Base-by-base conservation (phyloP, 2,888 invertebrate genomes). In the Abscondita cerata region DNA sequence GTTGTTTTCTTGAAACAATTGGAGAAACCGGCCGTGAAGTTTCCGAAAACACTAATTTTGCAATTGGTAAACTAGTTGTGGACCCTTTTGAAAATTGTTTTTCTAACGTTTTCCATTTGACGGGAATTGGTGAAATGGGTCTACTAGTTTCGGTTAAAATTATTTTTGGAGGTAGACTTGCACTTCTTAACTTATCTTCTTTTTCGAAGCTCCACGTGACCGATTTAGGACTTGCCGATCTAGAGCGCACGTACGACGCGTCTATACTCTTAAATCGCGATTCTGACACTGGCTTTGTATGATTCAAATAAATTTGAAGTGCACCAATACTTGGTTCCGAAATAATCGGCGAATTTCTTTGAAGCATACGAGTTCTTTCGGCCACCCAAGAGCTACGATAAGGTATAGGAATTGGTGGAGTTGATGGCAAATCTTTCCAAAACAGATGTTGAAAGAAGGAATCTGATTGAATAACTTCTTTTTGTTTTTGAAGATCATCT, bases 361-460 rank as follows among this genome's bases (percentile, higher is more conserved):
- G 88, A 74, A 92, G 89, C 73, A 88, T 86, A 75, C 84, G 85
- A 0, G 90, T 87, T 75, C 88, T 89, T 74, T 91, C 89, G 50
- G 87, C 79, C 13, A 92, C 87, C 52, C 87, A 84, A 1, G 87
- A 84, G 65, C 81, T 84, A 64, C 75, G 4, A 68, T 47, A 6
- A 0, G 68, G 62, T 20, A 78, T 71, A 1, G 81, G 78, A 0
- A 80, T 76, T 1, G 77, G 76, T 16, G 31, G 15, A 0, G 82
- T 79, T 0, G 83, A 74, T 5, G 63, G 75, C 16, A 81, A 69
- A 65, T 86, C 84, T 58, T 88, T 81, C 33, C 90, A 77, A 71
- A 91, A 88, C 15, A 91, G 82, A 77, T 89, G 86, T 76, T 89
- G 90, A 70, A 91, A 91, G 73, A 91, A 91, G 0, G 84, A 83